Evolutionary conservation across 1,140 invertebrate species (phyloP).

Genomic region (Odontomachus brunneus): DNA sequence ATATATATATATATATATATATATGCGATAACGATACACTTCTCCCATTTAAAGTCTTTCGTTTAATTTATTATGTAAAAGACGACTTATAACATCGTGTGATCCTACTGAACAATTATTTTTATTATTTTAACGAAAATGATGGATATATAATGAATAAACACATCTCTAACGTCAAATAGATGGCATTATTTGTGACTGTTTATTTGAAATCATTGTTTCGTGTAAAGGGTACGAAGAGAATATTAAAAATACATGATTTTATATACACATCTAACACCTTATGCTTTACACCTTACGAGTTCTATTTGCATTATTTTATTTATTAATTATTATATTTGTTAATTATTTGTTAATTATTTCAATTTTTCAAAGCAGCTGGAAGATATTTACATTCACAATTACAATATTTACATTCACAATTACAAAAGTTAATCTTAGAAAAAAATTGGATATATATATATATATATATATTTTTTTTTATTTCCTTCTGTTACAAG

Average conservation of each 20-base stretch:
- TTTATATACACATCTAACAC: constrained; percentile 39
- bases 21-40: constrained; percentile 55
- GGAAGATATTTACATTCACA: neutral
- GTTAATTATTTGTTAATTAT: constrained; percentile 49
- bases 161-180: constrained; percentile 63
- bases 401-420: neutral
- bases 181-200: constrained; percentile 54
- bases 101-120: constrained; percentile 75
- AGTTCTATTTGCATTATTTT: constrained; percentile 36
- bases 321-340: constrained; percentile 54
- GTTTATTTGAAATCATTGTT: constrained; percentile 63
- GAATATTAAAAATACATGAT: constrained; percentile 55
- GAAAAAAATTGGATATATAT: too few relatives aligned
- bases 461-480: too few relatives aligned
- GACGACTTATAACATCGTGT: constrained; percentile 57
- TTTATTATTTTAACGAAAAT: constrained; percentile 75
- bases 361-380: neutral
- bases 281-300: constrained; percentile 27
- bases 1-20: neutral
- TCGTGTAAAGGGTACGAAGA: constrained; percentile 64
- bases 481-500: neutral
- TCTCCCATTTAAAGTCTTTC: constrained; percentile 70
- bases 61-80: constrained; percentile 69
- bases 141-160: constrained; percentile 67
- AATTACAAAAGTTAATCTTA: too few relatives aligned